Conservation (phyloP, 2,113 vertebrate genomes). For the Geococcyx californianus region DNA sequence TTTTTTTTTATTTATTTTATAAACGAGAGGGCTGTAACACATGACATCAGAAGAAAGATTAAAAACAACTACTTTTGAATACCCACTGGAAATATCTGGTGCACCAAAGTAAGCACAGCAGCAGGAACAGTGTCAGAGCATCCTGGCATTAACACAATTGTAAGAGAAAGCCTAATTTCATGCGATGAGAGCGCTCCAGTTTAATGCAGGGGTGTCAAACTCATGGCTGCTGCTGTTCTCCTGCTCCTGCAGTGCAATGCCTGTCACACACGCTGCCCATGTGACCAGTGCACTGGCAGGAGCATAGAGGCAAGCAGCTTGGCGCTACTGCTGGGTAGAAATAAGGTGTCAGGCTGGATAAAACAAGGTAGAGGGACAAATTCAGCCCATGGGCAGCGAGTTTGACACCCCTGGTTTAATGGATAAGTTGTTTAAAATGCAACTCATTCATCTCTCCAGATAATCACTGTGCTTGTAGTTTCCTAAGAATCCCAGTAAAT, state of each 20-base stretch:
- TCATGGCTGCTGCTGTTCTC: too few relatives aligned
- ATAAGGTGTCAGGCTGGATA: too few relatives aligned
- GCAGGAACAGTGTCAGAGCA: background rate
- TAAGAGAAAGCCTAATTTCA: background rate
- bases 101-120: background rate
- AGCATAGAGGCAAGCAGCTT: too few relatives aligned
- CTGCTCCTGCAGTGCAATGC: too few relatives aligned
- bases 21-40: background rate
- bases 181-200: background rate
- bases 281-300: too few relatives aligned
- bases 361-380: too few relatives aligned
- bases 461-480: slow-evolving; percentile 2
- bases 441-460: background rate
- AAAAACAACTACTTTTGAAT: background rate
- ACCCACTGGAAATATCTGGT: background rate
- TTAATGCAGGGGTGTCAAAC: too few relatives aligned
- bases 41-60: background rate
- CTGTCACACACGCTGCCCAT: too few relatives aligned
- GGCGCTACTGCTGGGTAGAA: too few relatives aligned
- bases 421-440: background rate
- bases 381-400: too few relatives aligned
- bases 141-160: background rate
- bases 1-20: background rate
- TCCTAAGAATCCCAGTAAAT: background rate
- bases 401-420: too few relatives aligned